Percentiles rank a stretch among this genome's conserved stretches.
Evolutionary conservation across 1,140 invertebrate species (phyloP).

Genomic region (Microplitis demolitor): DNA sequence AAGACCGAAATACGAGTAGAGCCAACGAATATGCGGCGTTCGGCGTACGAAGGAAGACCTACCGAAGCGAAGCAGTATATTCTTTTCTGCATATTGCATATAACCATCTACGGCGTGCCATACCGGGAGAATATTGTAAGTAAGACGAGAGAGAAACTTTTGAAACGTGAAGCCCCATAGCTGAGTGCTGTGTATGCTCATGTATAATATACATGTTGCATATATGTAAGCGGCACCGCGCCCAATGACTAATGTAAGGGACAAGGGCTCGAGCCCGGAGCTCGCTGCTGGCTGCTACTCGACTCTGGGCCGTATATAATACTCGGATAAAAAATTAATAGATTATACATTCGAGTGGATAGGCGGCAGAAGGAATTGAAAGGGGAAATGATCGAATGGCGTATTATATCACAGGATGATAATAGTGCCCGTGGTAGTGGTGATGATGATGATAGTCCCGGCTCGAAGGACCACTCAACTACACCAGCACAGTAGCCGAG

Average conservation of each 20-base stretch:
- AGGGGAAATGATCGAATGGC: neutral
- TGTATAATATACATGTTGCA: no score
- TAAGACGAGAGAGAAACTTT: slow-evolving; percentile 13
- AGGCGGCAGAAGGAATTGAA: neutral
- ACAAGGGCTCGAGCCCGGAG: neutral
- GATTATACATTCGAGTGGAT: slow-evolving; percentile 2
- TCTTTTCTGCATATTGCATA: slow-evolving; percentile 9
- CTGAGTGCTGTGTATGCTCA: neutral
- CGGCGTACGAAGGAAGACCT: neutral
- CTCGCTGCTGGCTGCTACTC: no score
- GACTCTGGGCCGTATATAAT: no score
- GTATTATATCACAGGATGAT: neutral
- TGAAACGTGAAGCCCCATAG: slow-evolving; percentile 10
- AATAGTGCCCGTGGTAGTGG: no score
- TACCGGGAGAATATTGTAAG: neutral
- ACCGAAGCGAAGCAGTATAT: slow-evolving; percentile 10
- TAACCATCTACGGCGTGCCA: neutral
- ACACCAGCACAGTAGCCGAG: no score
- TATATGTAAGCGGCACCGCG: neutral
- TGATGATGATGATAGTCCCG: neutral
- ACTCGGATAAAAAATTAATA: neutral
- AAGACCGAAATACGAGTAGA: neutral
- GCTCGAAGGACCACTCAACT: neutral
- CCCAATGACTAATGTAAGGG: neutral
- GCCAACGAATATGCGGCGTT: no score